Evolutionary conservation across 2,113 vertebrate genomes (phyloP), one percentile per base, ranked within the genome.

Genomic region (Brachyistius frenatus): DNA sequence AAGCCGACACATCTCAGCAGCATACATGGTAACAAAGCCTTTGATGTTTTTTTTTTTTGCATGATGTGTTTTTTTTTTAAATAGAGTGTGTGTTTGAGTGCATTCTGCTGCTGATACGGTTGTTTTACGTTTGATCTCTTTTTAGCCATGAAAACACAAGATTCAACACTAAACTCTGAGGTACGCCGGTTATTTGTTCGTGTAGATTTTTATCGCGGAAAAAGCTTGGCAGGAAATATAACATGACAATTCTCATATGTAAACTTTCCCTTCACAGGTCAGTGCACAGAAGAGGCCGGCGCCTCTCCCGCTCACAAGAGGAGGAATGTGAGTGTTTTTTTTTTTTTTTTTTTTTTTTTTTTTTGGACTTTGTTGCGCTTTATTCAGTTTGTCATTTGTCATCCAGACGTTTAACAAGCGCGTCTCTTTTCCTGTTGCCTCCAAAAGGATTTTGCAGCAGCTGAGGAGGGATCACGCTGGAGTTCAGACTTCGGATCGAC

Each of bases 261-360:
- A 4, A n/a, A 33, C 3, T 68, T 49, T 60, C 10, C 73, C 32
- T 39, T 15, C 14, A 37, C 37, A 94, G 92, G 70, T 88, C 84
- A 70, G 79, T 72, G 94, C 95, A 90, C 96, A 96, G 84, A 98
- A 97, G 91, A 96, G 96, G 84, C 96, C 96, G 53, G 95, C 95
- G 81, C 84, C 94, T 58, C 95, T 94, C n/a, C 96, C 97, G 35
- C 94, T 98, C 56, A 98, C 97, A 63, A 98, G 96, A 95, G 97
- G 95, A 95, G 95, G 94, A 91, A 96, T 98, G 98, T 99, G 89
- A 96, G 97, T 97, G 23, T 53, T 64, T 63, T 44, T n/a, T 49
- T 68, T 8, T 73, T 13, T 46, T 97, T 49, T 67, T 9, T 73
- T n/a, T 47, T 78, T 71, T 16, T 10, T 46, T 13, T n/a, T n/a